Base-by-base conservation (phyloP, 2,888 invertebrate genomes). In the Drosophila tanythrix region DNA sequence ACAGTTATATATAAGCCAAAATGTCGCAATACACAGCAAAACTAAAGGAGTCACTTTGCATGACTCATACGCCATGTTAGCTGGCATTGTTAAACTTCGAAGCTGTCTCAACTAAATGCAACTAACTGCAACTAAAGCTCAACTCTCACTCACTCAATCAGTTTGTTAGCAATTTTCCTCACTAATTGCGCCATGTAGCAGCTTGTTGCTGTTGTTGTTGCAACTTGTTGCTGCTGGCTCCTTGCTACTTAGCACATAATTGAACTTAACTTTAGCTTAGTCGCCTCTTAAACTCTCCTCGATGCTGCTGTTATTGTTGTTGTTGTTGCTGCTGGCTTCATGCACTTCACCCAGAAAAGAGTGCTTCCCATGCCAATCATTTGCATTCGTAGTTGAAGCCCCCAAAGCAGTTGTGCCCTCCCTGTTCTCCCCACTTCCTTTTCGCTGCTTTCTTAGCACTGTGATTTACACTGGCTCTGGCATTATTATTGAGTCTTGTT, bases 321-420 rank as follows among this genome's bases (percentile, higher is more conserved):
- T 57, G 52, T 62, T 55, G 46, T 21, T 48, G 43, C 3, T 63
- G 48, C 27, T 55, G 55, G 15, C 55, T 36, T 27, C 36, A 58
- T 57, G 66, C 68, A 70, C 77, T 78, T 78, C 74, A 74, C 74
- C 77, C 67, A 74, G 67, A 78, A 74, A 74, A 56, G 60, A 74
- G 74, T 76, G 79, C 67, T 87, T 88, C 87, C 89, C 87, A 88
- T 88, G 87, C 87, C 87, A 88, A 87, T 88, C 89, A 86, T 88
- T 87, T 88, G 83, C 81, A 79, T 79, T 76, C 66, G 64, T 58
- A 56, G 53, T 63, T 38, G 18, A 62, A 40, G 70, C 60, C 56
- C 55, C 63, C 51, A 5, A 63, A 52, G 36, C 53, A 31, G 29
- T 66, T 69, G 60, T 62, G 25, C 15, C 58, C 60, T 5, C 15